Percentiles rank a stretch among this genome's conserved stretches.
Evolutionary conservation across 2,888 invertebrate species (phyloP).

Genomic region (Agrotis puta): DNA sequence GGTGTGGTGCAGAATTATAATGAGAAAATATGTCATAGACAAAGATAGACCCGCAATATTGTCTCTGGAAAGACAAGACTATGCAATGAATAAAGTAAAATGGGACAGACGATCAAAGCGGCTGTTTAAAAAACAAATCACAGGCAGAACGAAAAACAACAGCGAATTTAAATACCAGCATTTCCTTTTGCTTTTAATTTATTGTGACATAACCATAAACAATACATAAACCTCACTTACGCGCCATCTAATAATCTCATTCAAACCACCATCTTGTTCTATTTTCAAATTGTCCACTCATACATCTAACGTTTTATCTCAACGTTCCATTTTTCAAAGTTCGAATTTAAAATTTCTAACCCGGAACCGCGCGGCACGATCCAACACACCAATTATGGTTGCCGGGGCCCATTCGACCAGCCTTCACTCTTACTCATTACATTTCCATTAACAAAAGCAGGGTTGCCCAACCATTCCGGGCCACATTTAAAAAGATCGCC

Average conservation of each 20-base stretch:
- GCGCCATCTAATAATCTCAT: conserved; percentile 36
- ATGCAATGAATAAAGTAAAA: neutral
- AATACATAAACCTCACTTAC: conserved; percentile 31
- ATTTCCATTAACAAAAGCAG: conserved; percentile 84
- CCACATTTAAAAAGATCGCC: conserved; percentile 79
- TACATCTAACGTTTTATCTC: conserved; percentile 48
- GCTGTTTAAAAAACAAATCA: conserved; percentile 7
- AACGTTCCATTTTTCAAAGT: conserved; percentile 54
- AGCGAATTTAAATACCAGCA: conserved; percentile 2
- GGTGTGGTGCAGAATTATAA: conserved; percentile 28
- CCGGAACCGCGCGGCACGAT: conserved; percentile 52
- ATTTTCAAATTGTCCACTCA: conserved; percentile 54
- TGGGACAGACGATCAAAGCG: conserved; percentile 28
- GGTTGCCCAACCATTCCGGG: conserved; percentile 76
- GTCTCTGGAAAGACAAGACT: neutral
- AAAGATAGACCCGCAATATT: conserved; percentile 5
- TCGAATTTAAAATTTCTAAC: conserved; percentile 55
- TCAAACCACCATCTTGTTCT: conserved; percentile 43
- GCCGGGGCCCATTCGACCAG: conserved; percentile 64
- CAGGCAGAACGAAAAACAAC: neutral
- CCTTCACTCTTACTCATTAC: conserved; percentile 80
- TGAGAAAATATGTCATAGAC: conserved; percentile 5
- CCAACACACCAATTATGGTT: conserved; percentile 64
- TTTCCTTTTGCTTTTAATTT: conserved; percentile 23
- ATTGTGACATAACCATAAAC: conserved; percentile 41